Percentiles rank a stretch among this genome's conserved stretches.
Conservation (phyloP, 2,113 vertebrate genomes). For the Etia nguti region DNA sequence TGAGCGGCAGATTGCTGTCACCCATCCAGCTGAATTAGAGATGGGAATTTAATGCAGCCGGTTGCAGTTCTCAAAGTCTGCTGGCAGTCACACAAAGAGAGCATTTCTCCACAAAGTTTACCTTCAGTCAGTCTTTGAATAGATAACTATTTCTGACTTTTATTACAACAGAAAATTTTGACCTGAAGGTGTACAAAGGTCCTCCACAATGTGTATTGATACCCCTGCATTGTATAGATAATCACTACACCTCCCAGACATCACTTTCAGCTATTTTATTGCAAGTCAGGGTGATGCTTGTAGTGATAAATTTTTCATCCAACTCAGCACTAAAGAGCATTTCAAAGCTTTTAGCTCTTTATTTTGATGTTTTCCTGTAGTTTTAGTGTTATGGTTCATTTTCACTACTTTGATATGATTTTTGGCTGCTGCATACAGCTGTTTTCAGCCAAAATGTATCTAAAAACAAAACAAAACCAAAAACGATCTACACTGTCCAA, state of each 20-base stretch:
- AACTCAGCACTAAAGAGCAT: not conserved
- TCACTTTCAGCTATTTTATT: not conserved
- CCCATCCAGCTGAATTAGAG: constrained; percentile 28
- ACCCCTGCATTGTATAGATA: not conserved
- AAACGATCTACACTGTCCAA: not conserved
- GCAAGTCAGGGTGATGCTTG: not conserved
- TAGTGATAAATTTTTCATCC: not conserved
- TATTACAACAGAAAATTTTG: not conserved
- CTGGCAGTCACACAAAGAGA: constrained; percentile 7
- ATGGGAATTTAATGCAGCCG: not conserved
- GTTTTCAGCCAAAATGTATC: not conserved
- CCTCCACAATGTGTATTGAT: not conserved
- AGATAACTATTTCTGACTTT: not conserved
- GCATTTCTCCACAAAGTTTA: not conserved
- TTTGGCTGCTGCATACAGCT: not conserved
- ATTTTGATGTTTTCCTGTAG: not conserved
- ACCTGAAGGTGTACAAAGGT: not conserved
- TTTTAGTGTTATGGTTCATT: not conserved
- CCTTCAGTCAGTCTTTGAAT: not conserved
- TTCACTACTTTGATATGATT: not conserved
- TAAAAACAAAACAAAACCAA: not conserved
- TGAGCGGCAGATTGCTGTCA: constrained; percentile 43
- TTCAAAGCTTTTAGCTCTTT: not conserved
- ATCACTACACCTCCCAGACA: not conserved
- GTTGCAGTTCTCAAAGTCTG: not conserved